phyloP scores from a whole-genome alignment of 1,140 invertebrate genomes.

The Stegodyphus dumicola region DNA sequence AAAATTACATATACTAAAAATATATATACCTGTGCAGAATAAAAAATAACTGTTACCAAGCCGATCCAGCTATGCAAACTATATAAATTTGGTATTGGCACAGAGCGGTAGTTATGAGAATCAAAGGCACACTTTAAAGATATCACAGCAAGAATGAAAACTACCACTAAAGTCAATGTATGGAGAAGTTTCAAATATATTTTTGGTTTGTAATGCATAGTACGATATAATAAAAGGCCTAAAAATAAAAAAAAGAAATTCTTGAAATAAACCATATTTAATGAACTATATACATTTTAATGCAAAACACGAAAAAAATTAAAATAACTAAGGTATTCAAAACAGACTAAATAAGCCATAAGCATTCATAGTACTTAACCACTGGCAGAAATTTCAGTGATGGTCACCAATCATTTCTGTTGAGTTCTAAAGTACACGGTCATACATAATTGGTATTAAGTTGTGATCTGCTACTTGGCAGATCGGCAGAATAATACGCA shows the following conservation, averaged over 20 bases:
- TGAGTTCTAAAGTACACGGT: no score
- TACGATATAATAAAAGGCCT: constrained; percentile 82
- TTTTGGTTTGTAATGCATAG: constrained; percentile 80
- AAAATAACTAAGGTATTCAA: no score
- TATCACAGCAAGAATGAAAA: constrained; percentile 78
- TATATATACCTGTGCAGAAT: constrained; percentile 77
- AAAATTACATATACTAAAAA: background rate
- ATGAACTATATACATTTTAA: no score
- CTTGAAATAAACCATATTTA: background rate
- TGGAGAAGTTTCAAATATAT: constrained; percentile 82
- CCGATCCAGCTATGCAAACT: constrained; percentile 87
- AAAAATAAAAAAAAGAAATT: background rate
- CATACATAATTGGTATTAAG: no score
- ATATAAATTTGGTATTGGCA: constrained; percentile 83
- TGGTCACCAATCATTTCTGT: no score
- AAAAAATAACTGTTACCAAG: constrained; percentile 79
- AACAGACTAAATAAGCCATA: no score
- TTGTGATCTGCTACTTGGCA: no score
- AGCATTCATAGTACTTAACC: no score
- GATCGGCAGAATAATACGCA: no score
- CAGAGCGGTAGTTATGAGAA: constrained; percentile 77
- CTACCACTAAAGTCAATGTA: constrained; percentile 74
- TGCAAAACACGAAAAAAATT: no score
- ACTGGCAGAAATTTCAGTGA: no score
- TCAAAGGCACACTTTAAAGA: constrained; percentile 85